These are phyloP conservation scores for Pollenia labialis DNA, from an alignment of 2,888 invertebrate genomes.

Conservation along the genomic window DNA sequence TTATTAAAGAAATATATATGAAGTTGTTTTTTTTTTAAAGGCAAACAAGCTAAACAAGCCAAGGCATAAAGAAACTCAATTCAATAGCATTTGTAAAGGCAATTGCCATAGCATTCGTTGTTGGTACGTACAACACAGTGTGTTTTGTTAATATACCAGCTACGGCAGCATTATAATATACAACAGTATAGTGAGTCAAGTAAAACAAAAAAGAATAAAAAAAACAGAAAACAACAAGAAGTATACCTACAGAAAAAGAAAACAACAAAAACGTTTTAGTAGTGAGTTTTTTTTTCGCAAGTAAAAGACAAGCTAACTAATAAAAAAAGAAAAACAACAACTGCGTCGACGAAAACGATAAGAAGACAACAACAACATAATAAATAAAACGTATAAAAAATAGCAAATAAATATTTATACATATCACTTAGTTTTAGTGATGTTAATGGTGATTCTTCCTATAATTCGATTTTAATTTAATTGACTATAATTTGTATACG, in stretches of 20 bases:
- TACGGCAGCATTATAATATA: slow-evolving; percentile 75
- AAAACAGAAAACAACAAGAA: slow-evolving; percentile 59
- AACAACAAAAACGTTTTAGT: slow-evolving; percentile 46
- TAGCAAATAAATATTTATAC: slow-evolving; percentile 60
- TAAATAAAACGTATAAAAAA: slow-evolving; percentile 54
- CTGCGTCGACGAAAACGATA: slow-evolving; percentile 63
- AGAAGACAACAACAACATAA: slow-evolving; percentile 72
- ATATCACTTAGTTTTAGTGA: slow-evolving; percentile 51
- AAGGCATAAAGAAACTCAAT: slow-evolving; percentile 82
- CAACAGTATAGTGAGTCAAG: slow-evolving; percentile 71
- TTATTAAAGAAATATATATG: slow-evolving; percentile 60
- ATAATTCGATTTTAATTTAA: slow-evolving; percentile 31
- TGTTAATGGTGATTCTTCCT: slow-evolving; percentile 52
- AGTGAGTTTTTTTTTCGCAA: slow-evolving; percentile 59
- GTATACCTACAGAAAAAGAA: slow-evolving; percentile 63
- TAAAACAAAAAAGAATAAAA: slow-evolving; percentile 57
- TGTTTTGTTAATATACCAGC: slow-evolving; percentile 81
- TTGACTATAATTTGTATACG: slow-evolving; percentile 4
- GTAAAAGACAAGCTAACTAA: slow-evolving; percentile 72
- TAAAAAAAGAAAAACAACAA: slow-evolving; percentile 63
- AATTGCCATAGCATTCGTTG: slow-evolving; percentile 80
- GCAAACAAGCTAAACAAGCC: slow-evolving; percentile 71
- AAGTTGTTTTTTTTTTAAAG: slow-evolving; percentile 63
- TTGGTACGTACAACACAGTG: slow-evolving; percentile 81
- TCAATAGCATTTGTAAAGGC: slow-evolving; percentile 81